Conservation (phyloP, 2,797 vertebrate species). For the Diglossa cyanea region DNA sequence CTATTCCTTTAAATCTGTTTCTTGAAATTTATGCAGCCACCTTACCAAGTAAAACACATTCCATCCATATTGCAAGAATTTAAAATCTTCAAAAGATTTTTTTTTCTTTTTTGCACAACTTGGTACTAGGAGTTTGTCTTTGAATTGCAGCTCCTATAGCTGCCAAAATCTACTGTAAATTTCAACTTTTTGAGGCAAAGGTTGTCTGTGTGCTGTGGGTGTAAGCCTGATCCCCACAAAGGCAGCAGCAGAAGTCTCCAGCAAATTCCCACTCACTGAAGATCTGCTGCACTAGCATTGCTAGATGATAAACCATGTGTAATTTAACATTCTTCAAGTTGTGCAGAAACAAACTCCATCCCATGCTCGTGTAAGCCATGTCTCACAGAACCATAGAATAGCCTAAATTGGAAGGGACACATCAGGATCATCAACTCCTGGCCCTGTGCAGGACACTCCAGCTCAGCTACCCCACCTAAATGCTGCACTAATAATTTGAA, state of each 20-base stretch:
- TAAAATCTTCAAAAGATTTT: neutral
- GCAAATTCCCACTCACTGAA: neutral
- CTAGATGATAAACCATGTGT: neutral
- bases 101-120: neutral
- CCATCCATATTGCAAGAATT: neutral
- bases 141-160: neutral
- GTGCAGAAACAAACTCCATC: neutral
- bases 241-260: neutral
- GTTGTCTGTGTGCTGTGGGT: neutral
- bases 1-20: neutral
- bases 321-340: neutral
- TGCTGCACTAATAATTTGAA: neutral
- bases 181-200: neutral
- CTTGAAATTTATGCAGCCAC: neutral
- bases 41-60: neutral
- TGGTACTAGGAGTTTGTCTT: neutral
- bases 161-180: neutral
- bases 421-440: neutral
- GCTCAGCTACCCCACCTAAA: neutral
- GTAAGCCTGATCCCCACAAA: neutral
- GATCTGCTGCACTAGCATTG: neutral
- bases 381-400: neutral
- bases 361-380: fast-evolving
- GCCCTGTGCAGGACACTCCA: neutral
- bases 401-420: neutral